Percentiles rank a stretch among this genome's conserved stretches.
Evolutionary conservation across 1,140 invertebrate species (phyloP).

Genomic region (Copidosoma floridanum): DNA sequence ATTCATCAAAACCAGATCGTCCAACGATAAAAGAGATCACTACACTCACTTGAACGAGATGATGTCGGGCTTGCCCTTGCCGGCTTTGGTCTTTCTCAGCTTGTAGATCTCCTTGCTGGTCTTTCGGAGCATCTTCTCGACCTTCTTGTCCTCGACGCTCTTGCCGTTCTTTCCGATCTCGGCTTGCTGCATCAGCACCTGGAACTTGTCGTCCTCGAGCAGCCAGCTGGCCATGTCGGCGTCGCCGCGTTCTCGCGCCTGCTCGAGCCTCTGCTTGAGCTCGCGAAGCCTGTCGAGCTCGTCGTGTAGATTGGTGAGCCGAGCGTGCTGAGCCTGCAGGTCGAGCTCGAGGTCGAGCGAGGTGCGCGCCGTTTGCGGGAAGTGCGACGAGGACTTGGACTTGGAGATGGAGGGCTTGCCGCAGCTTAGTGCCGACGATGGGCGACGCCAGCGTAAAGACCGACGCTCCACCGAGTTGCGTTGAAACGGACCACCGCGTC

Average conservation of each 20-base stretch:
- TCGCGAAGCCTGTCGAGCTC: constrained; percentile 79
- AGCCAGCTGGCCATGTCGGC: constrained; percentile 78
- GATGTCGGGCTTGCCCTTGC: constrained; percentile 85
- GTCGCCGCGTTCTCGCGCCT: constrained; percentile 75
- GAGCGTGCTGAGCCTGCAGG: constrained; percentile 82
- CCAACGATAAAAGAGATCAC: too few species aligned
- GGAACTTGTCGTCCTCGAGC: constrained; percentile 82
- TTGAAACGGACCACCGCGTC: constrained; percentile 79
- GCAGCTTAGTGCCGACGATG: constrained; percentile 52
- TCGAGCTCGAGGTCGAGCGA: constrained; percentile 91
- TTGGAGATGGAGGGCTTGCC: constrained; percentile 47
- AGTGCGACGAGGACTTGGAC: constrained; percentile 53
- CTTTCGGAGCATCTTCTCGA: constrained; percentile 79
- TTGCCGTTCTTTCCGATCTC: constrained; percentile 63
- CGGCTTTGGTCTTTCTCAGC: constrained; percentile 79
- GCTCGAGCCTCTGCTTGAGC: constrained; percentile 73
- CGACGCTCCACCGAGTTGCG: constrained; percentile 84
- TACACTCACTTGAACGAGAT: constrained; percentile 87
- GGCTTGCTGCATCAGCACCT: constrained; percentile 69
- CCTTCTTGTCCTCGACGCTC: constrained; percentile 71
- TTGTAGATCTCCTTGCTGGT: constrained; percentile 89
- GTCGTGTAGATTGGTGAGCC: constrained; percentile 76
- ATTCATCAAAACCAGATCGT: too few species aligned
- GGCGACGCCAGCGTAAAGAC: constrained; percentile 75
- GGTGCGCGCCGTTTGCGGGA: constrained; percentile 70